Base-by-base conservation (phyloP, 1,140 invertebrate genomes). In the Drepana arcuata region DNA sequence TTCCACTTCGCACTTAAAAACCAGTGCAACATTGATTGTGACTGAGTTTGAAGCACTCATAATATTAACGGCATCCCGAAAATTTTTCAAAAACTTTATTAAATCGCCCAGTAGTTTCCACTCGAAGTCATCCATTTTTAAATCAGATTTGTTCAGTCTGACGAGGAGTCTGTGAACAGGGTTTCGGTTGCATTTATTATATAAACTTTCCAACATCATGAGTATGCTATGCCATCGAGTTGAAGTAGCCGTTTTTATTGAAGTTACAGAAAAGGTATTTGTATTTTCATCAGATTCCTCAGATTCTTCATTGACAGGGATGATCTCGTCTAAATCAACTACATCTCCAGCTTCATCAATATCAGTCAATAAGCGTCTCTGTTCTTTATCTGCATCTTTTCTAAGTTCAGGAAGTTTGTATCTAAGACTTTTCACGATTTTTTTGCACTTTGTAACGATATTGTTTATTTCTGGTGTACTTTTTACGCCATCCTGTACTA, bases 161-260 rank as follows among this genome's bases (percentile, higher is more conserved):
- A 18, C 18, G n/a, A 34, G 31, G 18, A 26, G 18, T n/a, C 2
- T 25, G 12, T 35, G 21, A 3, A 34, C 24, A 23, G 32, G 32
- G 10, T 21, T 2, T 10, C 32, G 32, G 24, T 34, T 34, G 1
- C 16, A 16, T 10, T 34, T 25, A 10, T 35, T 26, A 24, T 3
- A 14, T 5, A 11, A 16, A 16, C 7, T 18, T 34, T 21, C n/a
- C 2, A 36, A 14, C 24, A 36, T 36, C 34, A 36, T 36, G 2
- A 28, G 16, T 11, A 34, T 24, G 16, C 32, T 34, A 36, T 36
- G 34, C 34, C 24, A 36, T 28, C 34, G 27, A 15, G 34, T 36
- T 11, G 4, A 14, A 28, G 25, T 36, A 25, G 24, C 28, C 26
- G 34, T 28, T 36, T 27, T 36, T 28, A 28, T 36, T 5, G 24